Evolutionary conservation across 92 coral and sea anemone species (phyloP).

Genomic region (Parazoanthus darwini): DNA sequence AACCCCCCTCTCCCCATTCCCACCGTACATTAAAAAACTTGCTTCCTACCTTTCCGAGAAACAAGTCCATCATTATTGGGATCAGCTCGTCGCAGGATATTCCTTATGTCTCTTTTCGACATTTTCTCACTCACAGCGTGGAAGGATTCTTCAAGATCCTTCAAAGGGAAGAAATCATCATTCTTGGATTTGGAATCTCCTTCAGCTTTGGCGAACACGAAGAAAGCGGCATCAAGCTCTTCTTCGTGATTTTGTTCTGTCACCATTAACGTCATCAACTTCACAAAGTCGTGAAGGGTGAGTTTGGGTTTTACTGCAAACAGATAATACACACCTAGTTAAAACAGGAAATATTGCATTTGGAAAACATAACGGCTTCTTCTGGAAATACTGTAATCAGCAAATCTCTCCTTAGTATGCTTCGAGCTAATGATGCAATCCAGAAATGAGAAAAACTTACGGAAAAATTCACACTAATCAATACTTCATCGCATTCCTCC

Average conservation of each 20-base stretch:
- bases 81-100: slow-evolving; percentile 50
- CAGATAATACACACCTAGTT: neutral
- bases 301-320: slow-evolving; percentile 53
- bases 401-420: no score
- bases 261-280: slow-evolving; percentile 57
- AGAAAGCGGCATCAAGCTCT: slow-evolving; percentile 59
- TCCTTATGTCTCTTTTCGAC: slow-evolving; percentile 51
- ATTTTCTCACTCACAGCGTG: slow-evolving; percentile 52
- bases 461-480: no score
- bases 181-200: slow-evolving; percentile 31
- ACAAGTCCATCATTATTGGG: slow-evolving; percentile 52
- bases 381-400: no score
- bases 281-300: slow-evolving; percentile 56
- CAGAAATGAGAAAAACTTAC: no score
- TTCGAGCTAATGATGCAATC: no score
- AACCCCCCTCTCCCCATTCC: neutral
- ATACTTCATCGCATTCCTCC: no score
- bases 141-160: slow-evolving; percentile 57
- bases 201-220: slow-evolving; percentile 55
- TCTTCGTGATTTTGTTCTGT: slow-evolving; percentile 52
- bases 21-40: neutral
- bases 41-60: slow-evolving; percentile 45
- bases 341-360: no score
- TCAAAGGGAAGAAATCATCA: slow-evolving; percentile 45
- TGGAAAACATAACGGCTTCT: no score